Percentiles rank a stretch among this genome's conserved stretches.
Evolutionary conservation across 2,888 invertebrate species (phyloP).

Genomic region (Eutolmus rufibarbis): DNA sequence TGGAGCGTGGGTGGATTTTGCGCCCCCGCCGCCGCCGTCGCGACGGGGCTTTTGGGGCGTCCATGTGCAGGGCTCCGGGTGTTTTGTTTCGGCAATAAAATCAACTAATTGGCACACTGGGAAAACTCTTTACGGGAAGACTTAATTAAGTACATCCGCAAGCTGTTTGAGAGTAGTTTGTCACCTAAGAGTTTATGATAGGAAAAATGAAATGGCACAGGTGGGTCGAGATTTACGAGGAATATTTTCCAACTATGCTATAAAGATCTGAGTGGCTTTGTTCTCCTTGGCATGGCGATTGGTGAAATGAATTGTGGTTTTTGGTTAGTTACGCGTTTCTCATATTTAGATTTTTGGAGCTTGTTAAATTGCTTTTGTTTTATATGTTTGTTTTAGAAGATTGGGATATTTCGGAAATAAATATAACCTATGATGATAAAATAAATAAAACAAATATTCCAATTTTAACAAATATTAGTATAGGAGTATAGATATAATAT

Average conservation of each 20-base stretch:
- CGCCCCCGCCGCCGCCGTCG: too few species aligned
- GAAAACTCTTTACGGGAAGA: slow-evolving; percentile 5
- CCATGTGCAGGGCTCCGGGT: not conserved
- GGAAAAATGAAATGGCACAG: not conserved
- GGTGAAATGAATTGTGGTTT: not conserved
- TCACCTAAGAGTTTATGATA: slow-evolving; percentile 6
- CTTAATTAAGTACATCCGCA: slow-evolving; percentile 28
- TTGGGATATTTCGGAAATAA: too few species aligned
- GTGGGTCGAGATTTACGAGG: not conserved
- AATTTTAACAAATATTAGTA: too few species aligned
- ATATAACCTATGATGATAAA: too few species aligned
- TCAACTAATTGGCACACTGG: slow-evolving; percentile 29
- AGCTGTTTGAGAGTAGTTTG: slow-evolving; percentile 10
- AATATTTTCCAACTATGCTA: not conserved
- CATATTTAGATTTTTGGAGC: not conserved
- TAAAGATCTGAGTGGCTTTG: not conserved
- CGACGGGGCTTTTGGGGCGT: not conserved
- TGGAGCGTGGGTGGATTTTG: not conserved
- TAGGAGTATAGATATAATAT: too few species aligned
- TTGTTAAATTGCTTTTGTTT: not conserved
- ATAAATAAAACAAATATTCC: too few species aligned
- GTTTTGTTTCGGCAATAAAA: slow-evolving; percentile 17
- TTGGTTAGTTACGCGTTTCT: not conserved
- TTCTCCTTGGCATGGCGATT: not conserved
- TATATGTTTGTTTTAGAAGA: not conserved